Conservation (phyloP, 2,797 vertebrate species). For the Falco naumanni region DNA sequence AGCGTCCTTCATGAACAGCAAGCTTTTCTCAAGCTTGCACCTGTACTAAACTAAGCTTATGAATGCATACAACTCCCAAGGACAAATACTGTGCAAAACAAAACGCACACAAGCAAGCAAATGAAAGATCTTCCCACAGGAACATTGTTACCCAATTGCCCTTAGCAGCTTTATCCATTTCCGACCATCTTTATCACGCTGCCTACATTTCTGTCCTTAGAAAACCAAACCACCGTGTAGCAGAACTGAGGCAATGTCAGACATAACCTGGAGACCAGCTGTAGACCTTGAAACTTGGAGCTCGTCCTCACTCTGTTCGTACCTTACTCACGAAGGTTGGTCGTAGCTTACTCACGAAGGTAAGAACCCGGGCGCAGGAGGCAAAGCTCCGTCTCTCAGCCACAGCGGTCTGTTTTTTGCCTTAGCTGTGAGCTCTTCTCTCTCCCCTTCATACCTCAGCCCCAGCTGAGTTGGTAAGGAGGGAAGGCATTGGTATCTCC, state of each 20-base stretch:
- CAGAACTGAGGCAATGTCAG: not conserved
- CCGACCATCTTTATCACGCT: not conserved
- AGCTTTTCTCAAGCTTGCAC: not conserved
- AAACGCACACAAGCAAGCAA: not conserved
- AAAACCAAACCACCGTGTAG: not conserved
- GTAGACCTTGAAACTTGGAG: not conserved
- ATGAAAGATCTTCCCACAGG: not conserved
- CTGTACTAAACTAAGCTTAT: not conserved
- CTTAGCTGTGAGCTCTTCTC: not conserved
- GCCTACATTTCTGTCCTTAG: not conserved
- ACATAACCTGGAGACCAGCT: not conserved
- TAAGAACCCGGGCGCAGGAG: not conserved
- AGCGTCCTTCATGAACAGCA: not conserved
- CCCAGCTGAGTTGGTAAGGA: not conserved
- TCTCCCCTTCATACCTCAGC: not conserved
- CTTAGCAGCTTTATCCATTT: not conserved
- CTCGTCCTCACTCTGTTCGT: not conserved
- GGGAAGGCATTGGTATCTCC: not conserved
- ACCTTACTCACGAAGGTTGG: no score
- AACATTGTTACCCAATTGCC: rapidly evolving
- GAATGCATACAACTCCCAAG: not conserved
- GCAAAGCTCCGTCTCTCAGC: not conserved
- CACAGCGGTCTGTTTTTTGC: not conserved
- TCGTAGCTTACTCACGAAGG: not conserved
- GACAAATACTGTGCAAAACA: not conserved